Evolutionary conservation across 64 coral and sea anemone genomes (phyloP).

Genomic region (Stichodactyla mertensii): DNA sequence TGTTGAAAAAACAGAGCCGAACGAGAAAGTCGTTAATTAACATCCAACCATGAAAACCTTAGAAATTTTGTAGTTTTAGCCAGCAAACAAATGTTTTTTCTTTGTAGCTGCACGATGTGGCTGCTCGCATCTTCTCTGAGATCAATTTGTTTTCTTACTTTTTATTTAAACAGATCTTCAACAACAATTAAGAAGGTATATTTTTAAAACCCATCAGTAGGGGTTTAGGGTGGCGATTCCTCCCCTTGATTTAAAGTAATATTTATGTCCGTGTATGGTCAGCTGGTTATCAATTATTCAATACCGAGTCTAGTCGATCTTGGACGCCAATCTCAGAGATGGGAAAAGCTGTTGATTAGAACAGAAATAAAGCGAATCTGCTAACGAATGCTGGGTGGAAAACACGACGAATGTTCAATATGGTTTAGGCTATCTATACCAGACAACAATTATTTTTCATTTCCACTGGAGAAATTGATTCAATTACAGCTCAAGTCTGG

Average conservation of each 20-base stretch:
- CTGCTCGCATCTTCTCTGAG: not conserved
- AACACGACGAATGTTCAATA: not conserved
- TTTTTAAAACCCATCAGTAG: not conserved
- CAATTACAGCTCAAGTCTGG: not conserved
- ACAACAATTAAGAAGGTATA: not conserved
- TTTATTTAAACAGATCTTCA: not conserved
- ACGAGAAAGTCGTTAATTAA: not conserved
- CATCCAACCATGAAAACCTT: not conserved
- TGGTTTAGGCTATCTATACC: not conserved
- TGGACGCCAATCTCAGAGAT: not conserved
- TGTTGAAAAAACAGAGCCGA: not conserved
- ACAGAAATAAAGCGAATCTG: not conserved
- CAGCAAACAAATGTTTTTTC: not conserved
- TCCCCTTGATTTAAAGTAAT: not conserved
- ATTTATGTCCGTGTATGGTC: not conserved
- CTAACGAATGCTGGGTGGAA: not conserved
- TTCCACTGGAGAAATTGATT: not conserved
- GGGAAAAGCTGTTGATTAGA: not conserved
- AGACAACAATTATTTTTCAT: not conserved
- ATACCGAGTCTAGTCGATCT: not conserved
- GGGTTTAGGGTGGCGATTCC: not conserved
- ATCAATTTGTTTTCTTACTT: not conserved
- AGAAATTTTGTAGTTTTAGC: not conserved
- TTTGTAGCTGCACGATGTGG: not conserved
- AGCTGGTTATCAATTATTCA: not conserved